Conservation (phyloP, 2,797 vertebrate species). For the Chelon auratus region DNA sequence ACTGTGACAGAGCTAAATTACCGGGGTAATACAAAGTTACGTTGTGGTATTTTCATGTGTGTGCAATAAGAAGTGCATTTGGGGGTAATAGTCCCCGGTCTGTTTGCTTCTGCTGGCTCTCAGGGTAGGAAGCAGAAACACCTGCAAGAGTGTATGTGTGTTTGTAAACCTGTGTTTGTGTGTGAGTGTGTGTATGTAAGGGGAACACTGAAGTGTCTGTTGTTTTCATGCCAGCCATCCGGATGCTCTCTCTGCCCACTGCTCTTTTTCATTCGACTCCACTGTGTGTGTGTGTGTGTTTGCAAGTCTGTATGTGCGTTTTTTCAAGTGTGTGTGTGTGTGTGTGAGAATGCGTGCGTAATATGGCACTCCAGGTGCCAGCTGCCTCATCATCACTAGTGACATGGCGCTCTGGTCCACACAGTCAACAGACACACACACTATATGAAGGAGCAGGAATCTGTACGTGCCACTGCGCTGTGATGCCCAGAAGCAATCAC, state of each 20-base stretch:
- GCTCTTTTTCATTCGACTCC: no score
- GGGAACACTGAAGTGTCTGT: slow-evolving; percentile 79
- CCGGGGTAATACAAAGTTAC: slow-evolving; percentile 25
- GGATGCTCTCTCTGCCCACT: slow-evolving; percentile 76
- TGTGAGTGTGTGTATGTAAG: slow-evolving; percentile 18
- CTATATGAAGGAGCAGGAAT: slow-evolving; percentile 40
- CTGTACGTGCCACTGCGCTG: slow-evolving; percentile 24
- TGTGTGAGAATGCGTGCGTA: slow-evolving; percentile 30
- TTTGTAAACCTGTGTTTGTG: slow-evolving; percentile 30
- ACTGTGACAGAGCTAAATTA: slow-evolving; percentile 25
- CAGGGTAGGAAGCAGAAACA: slow-evolving; percentile 77
- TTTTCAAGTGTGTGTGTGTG: slow-evolving; percentile 14
- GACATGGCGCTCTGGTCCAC: slow-evolving; percentile 60
- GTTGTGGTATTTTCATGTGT: slow-evolving; percentile 19
- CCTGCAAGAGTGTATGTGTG: slow-evolving; percentile 66
- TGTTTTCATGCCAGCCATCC: slow-evolving; percentile 81
- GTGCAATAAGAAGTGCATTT: slow-evolving; percentile 55
- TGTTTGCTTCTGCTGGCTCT: slow-evolving; percentile 76
- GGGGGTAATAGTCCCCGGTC: slow-evolving; percentile 67
- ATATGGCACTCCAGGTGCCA: slow-evolving; percentile 69
- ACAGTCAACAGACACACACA: slow-evolving; percentile 30
- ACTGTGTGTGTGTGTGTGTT: slow-evolving; percentile 17
- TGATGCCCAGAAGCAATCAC: slow-evolving; percentile 19
- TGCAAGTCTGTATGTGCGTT: slow-evolving; percentile 4
- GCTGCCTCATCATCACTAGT: slow-evolving; percentile 74